Evolutionary conservation across 2,888 invertebrate species (phyloP), one percentile per base, ranked within the genome.

Genomic region (Parnassius orleans): DNA sequence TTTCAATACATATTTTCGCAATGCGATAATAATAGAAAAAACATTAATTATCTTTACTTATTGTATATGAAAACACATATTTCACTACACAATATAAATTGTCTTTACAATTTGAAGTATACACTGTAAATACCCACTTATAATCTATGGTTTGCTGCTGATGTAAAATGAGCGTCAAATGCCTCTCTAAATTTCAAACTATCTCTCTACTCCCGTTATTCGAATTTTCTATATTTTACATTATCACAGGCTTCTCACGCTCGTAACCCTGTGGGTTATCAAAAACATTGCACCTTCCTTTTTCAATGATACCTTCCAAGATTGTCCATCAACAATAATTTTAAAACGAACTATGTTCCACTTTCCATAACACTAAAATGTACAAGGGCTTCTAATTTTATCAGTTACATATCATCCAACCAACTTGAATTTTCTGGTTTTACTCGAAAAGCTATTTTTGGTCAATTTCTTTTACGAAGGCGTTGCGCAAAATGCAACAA

Each of bases 171-270:
- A 86, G 87, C 86, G 86, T 81, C 75, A 76, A 77, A 68, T 77
- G 79, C 81, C 79, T 78, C 73, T 72, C 70, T 78, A 77, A 72
- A 74, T 70, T 72, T 72, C 68, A 71, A 74, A 72, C 70, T 74
- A 75, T 78, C 63, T 70, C 60, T 72, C 67, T 76, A 69, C 71
- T 75, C 74, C 71, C 76, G 76, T 72, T 73, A 74, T 71, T 74
- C 73, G 67, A 75, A 77, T 77, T 80, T 79, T 77, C 75, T 81
- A 81, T 79, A 78, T 78, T 68, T 83, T 79, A 81, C 81, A 74
- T 86, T 90, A 91, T 91, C 90, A 90, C 90, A 91, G 90, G 87
- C 89, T 84, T 81, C 77, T 74, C 71, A 69, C 75, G 74, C 86
- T 85, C 86, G 80, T 72, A 80, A 81, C 87, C 88, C 85, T 82